Conservation (phyloP, 2,113 vertebrate species). For the Caretta caretta region DNA sequence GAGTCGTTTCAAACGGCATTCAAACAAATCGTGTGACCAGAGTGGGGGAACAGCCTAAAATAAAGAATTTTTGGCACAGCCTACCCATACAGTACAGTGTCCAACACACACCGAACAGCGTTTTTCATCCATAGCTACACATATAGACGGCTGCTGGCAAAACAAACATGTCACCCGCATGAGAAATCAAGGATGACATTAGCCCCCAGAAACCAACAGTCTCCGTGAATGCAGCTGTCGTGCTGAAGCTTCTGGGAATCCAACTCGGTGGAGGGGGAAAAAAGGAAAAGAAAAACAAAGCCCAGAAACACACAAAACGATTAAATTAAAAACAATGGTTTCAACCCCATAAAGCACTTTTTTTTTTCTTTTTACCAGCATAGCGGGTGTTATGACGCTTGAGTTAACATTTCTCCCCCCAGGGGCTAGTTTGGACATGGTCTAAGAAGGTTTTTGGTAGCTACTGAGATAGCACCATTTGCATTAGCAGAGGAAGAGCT, state of each 20-base stretch:
- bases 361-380: not conserved
- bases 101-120: not conserved
- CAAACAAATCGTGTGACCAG: not conserved
- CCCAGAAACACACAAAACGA: not conserved
- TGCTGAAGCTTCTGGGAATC: not conserved
- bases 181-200: not conserved
- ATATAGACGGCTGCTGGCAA: not conserved
- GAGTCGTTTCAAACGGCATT: not conserved
- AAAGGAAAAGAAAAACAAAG: not conserved
- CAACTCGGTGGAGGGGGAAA: accelerated
- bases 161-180: accelerated
- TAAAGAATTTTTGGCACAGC: not conserved
- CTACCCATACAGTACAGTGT: not conserved
- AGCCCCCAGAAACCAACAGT: not conserved
- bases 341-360: not conserved
- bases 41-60: not conserved
- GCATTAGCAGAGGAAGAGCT: not conserved
- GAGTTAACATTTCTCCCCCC: not conserved
- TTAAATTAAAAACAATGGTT: not conserved
- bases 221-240: not conserved
- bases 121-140: accelerated
- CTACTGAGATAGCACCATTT: not conserved
- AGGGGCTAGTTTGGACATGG: accelerated
- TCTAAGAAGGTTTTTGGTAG: accelerated
- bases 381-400: not conserved